Base-by-base conservation (phyloP, 2,797 vertebrate species). In the Coilia nasus region DNA sequence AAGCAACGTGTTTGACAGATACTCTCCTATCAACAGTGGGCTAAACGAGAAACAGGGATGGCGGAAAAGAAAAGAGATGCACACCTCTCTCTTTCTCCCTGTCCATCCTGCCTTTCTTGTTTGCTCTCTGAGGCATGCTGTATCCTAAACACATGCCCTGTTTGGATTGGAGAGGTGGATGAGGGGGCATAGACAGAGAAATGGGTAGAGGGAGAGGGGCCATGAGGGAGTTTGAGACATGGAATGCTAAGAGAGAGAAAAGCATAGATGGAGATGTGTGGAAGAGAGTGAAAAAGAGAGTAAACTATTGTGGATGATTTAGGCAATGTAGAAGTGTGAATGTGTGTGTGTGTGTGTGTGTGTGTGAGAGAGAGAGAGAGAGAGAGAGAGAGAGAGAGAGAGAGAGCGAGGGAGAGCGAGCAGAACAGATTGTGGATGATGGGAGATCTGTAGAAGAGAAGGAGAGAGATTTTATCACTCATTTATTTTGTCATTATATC, bases 91-190 rank as follows among this genome's bases (percentile, higher is more conserved):
- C 57, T 86, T 82, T 81, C 57, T 35, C 28, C 25, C 12, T 44
- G n/a, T n/a, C 6, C 11, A 44, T 83, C 23, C 19, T 5, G 23
- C 44, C 64, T 57, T 9, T 10, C 57, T 81, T 88, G 85, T 89
- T 89, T 91, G 85, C 84, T 85, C 88, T 89, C 82, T 83, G 83
- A 84, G 84, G 83, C 86, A 35, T 91, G 85, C 83, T 88, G 85
- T 89, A 84, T 87, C 87, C 85, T 89, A 88, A 88, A 90, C 87
- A 59, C 56, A 88, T 83, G 71, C 81, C 84, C 83, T 81, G 85
- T 84, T 85, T 86, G 59, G 85, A 64, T 80, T 59, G 25, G 17
- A 23, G 23, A 44, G n/a, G n/a, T 83, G 56, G 35, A 62, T 47
- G 80, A 17, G 54, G 81, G 54, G 64, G 14, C 62, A 28, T 2